Base-by-base conservation (phyloP, 1,140 invertebrate genomes). In the Elysia chlorotica region DNA sequence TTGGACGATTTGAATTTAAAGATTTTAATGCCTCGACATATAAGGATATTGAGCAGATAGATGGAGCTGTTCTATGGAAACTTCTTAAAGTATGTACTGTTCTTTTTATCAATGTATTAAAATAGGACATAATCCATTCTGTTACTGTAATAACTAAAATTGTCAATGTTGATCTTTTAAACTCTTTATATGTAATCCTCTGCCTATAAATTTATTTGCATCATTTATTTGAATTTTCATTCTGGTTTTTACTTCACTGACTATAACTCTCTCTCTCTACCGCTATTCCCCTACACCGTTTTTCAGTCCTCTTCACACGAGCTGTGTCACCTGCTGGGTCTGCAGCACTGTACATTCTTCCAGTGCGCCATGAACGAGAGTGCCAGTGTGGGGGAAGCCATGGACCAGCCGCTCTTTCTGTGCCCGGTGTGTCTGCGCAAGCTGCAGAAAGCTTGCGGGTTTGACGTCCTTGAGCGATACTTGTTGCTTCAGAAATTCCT, bases 341-440 rank as follows among this genome's bases (percentile, higher is more conserved):
- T 85, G 41, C 57, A 74, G 48, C 83, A 85, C 63, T 85, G 83
- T 73, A 71, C 74, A 23, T 82, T 79, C 62, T 85, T 83, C 59
- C 37, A 35, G 2, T 85, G 83, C 75, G 72, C 77, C 33, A 85
- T 85, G 83, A 85, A 85, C 76, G 82, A 81, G 41, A 83, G 82
- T 57, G 72, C 61, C 17, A 78, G 79, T 48, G 63, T 84, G 30
- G n/a, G 65, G 10, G 79, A 83, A 57, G 81, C 80, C 10, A 59
- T 83, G 71, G 38, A 54, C 30, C 80, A 83, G 54, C 82, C 83
- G 25, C 65, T 83, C 25, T 81, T 83, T 71, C 76, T 81, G 14
- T 85, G 82, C 76, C 83, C 83, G 14, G 77, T 85, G 0, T 85
- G 83, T 76, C 68, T 84, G 36, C 71, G 76, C 28, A 85, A 85